Evolutionary conservation across 2,113 vertebrate species (phyloP), one percentile per base, ranked within the genome.

Genomic region (Thalassarche chlororhynchos): DNA sequence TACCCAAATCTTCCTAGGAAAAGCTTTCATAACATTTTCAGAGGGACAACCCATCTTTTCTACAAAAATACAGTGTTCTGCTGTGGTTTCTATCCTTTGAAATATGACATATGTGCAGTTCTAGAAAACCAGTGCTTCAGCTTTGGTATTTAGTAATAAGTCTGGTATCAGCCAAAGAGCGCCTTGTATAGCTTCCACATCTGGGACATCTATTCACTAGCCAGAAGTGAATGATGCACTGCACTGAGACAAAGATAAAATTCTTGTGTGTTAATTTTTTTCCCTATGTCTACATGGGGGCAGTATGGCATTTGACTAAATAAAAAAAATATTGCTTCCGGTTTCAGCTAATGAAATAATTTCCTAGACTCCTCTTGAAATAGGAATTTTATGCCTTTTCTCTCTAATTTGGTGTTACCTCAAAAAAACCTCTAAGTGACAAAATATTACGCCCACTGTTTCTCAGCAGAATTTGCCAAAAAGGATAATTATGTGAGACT

Each of bases 371-470:
- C 21, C 55, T n/a, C 69, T 57, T 62, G 44, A 79, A 92, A 64
- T 89, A 58, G 14, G 20, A 82, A 66, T 84, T 90, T 78, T 58
- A 34, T 70, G 47, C 14, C 24, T 91, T 95, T 79, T 29, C 32
- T 71, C 42, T 83, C 38, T 88, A 24, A 83, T 65, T 74, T 85
- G 31, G 4, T 66, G 23, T 60, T 91, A 40, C 55, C 51, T 75
- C 54, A 89, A 94, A 84, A 70, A 80, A 94, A 20, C 8, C 21
- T 91, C 32, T 14, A 84, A 38, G 42, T 72, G 89, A 89, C 49
- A 95, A 94, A 94, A 94, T 58, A 96, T 72, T 87, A 72, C 36
- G 4, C 89, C 89, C 61, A 88, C 84, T 70, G 4, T 91, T 91
- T 83, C 82, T 88, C 68, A 49, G 62, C 14, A 81, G 51, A 84